Evolutionary conservation across 2,113 vertebrate genomes (phyloP).

Genomic region (Halichoeres trimaculatus): DNA sequence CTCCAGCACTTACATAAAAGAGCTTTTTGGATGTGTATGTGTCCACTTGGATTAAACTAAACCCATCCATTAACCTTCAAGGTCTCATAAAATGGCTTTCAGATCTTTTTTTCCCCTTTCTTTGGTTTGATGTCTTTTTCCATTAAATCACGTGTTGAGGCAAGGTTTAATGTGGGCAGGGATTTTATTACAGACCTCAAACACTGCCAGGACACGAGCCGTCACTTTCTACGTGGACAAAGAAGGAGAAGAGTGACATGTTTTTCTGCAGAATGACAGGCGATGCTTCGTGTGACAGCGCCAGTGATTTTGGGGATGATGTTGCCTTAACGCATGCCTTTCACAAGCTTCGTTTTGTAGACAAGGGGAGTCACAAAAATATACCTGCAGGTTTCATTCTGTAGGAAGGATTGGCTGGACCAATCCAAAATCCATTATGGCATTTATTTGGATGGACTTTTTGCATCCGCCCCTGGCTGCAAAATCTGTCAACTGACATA

Average conservation of each 20-base stretch:
- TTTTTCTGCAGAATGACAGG: not conserved
- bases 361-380: not conserved
- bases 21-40: conserved; percentile 3
- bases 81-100: conserved; percentile 11
- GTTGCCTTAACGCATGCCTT: not conserved
- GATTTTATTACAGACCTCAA: conserved; percentile 15
- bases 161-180: not conserved
- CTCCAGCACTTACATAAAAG: conserved; percentile 7
- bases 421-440: not conserved
- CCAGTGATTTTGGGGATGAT: not conserved
- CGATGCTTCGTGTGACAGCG: conserved; percentile 10
- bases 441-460: conserved; percentile 17
- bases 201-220: not conserved
- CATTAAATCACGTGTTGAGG: not conserved
- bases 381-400: not conserved
- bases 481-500: conserved; percentile 8
- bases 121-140: conserved; percentile 11
- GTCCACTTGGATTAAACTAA: conserved; percentile 5
- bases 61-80: conserved; percentile 22
- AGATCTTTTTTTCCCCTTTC: not conserved
- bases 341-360: not conserved
- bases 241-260: not conserved
- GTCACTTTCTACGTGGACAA: not conserved
- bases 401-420: not conserved
- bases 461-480: not conserved